Percentiles rank a stretch among this genome's conserved stretches.
phyloP scores from a whole-genome alignment of 2,113 vertebrate species.

The Nicator chloris region DNA sequence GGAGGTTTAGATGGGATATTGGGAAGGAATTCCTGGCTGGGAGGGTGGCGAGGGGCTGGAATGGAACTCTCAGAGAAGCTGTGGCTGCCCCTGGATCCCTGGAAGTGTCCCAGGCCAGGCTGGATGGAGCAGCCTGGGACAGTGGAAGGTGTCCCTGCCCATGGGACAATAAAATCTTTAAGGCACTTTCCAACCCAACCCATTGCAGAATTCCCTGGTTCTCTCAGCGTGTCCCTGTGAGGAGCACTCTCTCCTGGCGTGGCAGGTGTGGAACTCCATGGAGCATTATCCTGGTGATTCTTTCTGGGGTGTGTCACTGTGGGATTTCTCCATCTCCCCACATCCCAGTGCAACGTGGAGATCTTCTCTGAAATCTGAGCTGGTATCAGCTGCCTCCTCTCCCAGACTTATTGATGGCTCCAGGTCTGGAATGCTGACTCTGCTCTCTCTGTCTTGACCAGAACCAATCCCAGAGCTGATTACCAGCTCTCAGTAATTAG shows the following conservation, averaged over 20 bases:
- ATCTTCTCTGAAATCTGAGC: neutral
- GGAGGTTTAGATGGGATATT: neutral
- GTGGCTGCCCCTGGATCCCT: neutral
- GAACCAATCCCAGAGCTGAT: neutral
- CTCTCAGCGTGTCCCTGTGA: neutral
- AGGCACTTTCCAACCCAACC: neutral
- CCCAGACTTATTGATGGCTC: neutral
- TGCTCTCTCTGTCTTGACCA: neutral
- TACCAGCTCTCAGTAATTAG: neutral
- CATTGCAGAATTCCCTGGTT: neutral
- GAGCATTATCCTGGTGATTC: accelerated
- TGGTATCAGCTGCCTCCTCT: neutral
- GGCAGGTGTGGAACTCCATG: accelerated
- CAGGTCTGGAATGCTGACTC: neutral
- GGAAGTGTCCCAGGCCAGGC: accelerated
- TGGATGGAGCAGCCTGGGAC: neutral
- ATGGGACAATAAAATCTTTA: neutral
- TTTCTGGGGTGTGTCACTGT: too few species aligned
- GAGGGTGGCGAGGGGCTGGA: accelerated
- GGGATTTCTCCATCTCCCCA: neutral
- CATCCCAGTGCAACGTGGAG: accelerated
- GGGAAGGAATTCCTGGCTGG: neutral
- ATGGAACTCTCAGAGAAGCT: neutral
- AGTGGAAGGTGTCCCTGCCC: accelerated
- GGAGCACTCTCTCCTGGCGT: neutral